These are phyloP conservation scores for Schrankia costaestrigalis DNA, from an alignment of 2,888 invertebrate genomes.

Conservation along the genomic window DNA sequence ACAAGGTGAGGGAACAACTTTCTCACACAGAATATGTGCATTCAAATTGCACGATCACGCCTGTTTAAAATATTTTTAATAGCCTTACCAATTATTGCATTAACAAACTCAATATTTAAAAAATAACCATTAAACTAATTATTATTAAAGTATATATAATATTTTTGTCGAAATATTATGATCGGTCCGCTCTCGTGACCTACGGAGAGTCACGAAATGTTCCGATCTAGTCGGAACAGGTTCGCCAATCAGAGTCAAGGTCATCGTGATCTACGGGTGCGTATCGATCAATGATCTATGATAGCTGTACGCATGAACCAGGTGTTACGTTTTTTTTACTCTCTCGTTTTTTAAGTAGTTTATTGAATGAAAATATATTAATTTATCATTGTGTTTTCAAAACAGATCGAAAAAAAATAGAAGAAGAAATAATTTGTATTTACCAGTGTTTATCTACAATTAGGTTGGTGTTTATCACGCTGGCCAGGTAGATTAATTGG, in stretches of 20 bases:
- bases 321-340: constrained; percentile 15
- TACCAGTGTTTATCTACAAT: no score
- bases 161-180: constrained; percentile 38
- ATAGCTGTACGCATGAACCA: constrained; percentile 20
- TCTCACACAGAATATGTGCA: no score
- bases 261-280: constrained; percentile 49
- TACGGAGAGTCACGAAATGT: constrained; percentile 47
- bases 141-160: constrained; percentile 16
- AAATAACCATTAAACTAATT: constrained; percentile 17
- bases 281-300: constrained; percentile 61
- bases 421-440: no score
- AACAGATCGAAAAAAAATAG: no score
- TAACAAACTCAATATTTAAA: constrained; percentile 13
- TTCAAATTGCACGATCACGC: constrained; percentile 2
- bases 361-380: no score
- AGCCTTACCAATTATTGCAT: constrained; percentile 14
- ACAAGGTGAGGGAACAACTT: no score
- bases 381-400: no score
- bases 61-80: constrained; percentile 11
- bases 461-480: no score
- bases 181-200: constrained; percentile 35
- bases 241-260: constrained; percentile 63
- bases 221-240: constrained; percentile 39
- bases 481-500: no score
- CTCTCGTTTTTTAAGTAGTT: no score